Evolutionary conservation across 2,113 vertebrate species (phyloP).

Genomic region (Oxyruncus cristatus): DNA sequence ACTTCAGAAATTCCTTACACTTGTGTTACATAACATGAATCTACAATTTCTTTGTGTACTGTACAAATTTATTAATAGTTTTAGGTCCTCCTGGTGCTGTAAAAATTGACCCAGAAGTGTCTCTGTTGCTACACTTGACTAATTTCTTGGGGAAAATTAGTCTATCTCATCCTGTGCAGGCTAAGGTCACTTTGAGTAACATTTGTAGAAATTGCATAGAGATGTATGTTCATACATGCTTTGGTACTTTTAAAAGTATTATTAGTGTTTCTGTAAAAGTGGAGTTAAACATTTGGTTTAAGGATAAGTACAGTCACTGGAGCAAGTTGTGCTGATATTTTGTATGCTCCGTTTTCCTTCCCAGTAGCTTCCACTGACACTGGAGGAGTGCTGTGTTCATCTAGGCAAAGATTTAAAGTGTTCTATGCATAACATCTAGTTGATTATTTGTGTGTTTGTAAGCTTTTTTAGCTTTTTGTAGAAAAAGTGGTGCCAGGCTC

Average conservation of each 20-base stretch:
- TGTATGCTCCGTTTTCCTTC: background rate
- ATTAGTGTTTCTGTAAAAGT: background rate
- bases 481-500: background rate
- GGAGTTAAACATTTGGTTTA: background rate
- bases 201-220: background rate
- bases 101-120: background rate
- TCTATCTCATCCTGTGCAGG: background rate
- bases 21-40: background rate
- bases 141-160: background rate
- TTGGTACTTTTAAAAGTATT: background rate
- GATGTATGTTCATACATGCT: background rate
- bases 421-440: background rate
- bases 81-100: background rate
- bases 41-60: background rate
- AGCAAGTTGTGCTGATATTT: background rate
- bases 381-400: background rate
- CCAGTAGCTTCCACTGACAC: background rate
- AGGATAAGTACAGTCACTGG: background rate
- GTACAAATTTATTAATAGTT: background rate
- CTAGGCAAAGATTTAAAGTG: background rate
- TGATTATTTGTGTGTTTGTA: background rate
- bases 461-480: background rate
- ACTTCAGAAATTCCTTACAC: background rate
- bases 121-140: background rate
- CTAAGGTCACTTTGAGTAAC: background rate